A percentile compares a stretch with the other conserved stretches of the same genome.
These are phyloP conservation scores for Hypsopygia costalis DNA, from an alignment of 2,888 invertebrate species.

Conservation along the genomic window DNA sequence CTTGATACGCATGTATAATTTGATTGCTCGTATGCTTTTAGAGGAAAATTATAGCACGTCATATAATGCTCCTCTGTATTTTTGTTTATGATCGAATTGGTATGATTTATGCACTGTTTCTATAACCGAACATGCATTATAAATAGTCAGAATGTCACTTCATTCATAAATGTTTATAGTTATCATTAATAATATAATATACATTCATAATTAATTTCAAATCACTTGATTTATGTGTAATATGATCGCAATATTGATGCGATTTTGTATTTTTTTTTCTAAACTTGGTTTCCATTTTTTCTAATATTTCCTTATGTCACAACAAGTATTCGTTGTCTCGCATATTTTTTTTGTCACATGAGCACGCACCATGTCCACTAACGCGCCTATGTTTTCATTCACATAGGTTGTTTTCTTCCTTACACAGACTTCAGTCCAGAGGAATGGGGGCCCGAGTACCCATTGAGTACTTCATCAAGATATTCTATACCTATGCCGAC, in stretches of 20 bases:
- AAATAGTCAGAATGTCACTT: no score
- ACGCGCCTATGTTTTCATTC: constrained; percentile 70
- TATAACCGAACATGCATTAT: no score
- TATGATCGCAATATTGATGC: no score
- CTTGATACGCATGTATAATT: constrained; percentile 12
- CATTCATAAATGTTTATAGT: no score
- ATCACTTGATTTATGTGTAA: no score
- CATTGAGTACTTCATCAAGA: constrained; percentile 68
- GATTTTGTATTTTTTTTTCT: not conserved
- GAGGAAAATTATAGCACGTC: constrained; percentile 13
- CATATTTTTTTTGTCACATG: constrained; percentile 9
- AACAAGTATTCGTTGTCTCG: constrained; percentile 12
- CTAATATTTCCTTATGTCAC: constrained; percentile 4
- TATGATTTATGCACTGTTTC: no score
- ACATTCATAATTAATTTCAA: no score
- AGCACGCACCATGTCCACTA: constrained; percentile 48
- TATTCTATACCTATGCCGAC: constrained; percentile 89
- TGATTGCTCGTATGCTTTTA: constrained; percentile 15
- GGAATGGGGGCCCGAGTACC: constrained; percentile 84
- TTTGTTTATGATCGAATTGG: not conserved
- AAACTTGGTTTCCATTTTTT: no score
- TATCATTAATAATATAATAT: no score
- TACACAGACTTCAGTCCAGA: constrained; percentile 81
- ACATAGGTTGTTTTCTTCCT: constrained; percentile 79
- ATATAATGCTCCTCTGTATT: not conserved